These are phyloP conservation scores for Phengaris alcon DNA, from an alignment of 2,888 invertebrate genomes.

Conservation along the genomic window DNA sequence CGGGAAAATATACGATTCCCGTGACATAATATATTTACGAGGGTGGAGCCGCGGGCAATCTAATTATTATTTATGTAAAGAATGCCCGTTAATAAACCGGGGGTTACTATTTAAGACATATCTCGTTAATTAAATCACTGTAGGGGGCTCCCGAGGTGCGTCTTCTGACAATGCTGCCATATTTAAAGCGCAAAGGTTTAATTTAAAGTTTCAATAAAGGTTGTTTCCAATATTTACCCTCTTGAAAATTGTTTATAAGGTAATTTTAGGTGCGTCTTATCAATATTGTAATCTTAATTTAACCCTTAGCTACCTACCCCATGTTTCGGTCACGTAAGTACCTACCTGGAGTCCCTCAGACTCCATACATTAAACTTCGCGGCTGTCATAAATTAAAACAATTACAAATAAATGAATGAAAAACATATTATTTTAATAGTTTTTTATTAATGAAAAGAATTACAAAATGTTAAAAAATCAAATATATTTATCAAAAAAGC, in stretches of 20 bases:
- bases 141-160: slow-evolving; percentile 62
- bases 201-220: slow-evolving; percentile 71
- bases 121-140: slow-evolving; percentile 79
- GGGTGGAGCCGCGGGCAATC: background rate
- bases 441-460: no score
- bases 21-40: no score
- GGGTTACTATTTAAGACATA: slow-evolving; percentile 75
- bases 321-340: no score
- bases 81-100: slow-evolving; percentile 32
- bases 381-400: no score
- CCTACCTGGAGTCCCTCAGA: no score
- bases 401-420: no score
- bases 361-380: no score
- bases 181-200: slow-evolving; percentile 69
- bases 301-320: no score
- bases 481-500: no score
- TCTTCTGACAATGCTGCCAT: slow-evolving; percentile 66
- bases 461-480: no score
- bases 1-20: no score
- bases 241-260: slow-evolving; percentile 42
- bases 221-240: slow-evolving; percentile 52
- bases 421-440: no score
- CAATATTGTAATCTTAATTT: background rate
- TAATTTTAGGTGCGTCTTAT: background rate
- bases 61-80: slow-evolving; percentile 29